Evolutionary conservation across 2,797 vertebrate species (phyloP).

Genomic region (Fistularia commersonii): DNA sequence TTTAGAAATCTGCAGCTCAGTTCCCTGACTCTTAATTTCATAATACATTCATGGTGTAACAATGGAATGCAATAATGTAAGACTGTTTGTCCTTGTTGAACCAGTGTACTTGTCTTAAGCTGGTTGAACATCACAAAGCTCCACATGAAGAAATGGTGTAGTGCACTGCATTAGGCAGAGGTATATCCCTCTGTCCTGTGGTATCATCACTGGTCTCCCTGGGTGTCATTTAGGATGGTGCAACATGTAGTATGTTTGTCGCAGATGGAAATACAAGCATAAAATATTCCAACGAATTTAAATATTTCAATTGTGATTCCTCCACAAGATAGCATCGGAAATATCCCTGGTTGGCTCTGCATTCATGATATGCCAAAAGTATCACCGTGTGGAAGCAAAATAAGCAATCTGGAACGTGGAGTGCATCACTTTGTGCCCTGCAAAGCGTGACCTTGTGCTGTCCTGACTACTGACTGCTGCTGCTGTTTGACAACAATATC

Average conservation of each 20-base stretch:
- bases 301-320: background rate
- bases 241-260: slow-evolving; percentile 7
- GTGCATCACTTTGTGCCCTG: slow-evolving; percentile 37
- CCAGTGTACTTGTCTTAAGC: slow-evolving; percentile 26
- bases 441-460: slow-evolving; percentile 61
- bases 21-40: too few relatives aligned
- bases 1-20: slow-evolving; percentile 2
- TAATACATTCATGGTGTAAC: background rate
- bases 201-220: slow-evolving; percentile 27
- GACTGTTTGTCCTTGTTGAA: background rate
- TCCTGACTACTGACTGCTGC: slow-evolving; percentile 71
- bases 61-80: slow-evolving; percentile 10
- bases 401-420: slow-evolving; percentile 36
- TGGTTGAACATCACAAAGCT: slow-evolving; percentile 15
- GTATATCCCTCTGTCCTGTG: slow-evolving; percentile 17
- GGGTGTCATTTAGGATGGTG: slow-evolving; percentile 39
- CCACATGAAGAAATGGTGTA: slow-evolving; percentile 11
- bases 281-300: slow-evolving; percentile 4
- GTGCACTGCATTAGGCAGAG: too few relatives aligned
- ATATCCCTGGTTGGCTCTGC: slow-evolving; percentile 55
- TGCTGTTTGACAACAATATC: slow-evolving; percentile 67
- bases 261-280: slow-evolving; percentile 26
- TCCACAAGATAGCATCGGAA: slow-evolving; percentile 31
- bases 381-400: slow-evolving; percentile 44
- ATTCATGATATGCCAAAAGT: slow-evolving; percentile 56